A percentile compares a stretch with the other conserved stretches of the same genome.
phyloP scores from a whole-genome alignment of 2,888 invertebrate genomes.

The Drosophila merina region DNA sequence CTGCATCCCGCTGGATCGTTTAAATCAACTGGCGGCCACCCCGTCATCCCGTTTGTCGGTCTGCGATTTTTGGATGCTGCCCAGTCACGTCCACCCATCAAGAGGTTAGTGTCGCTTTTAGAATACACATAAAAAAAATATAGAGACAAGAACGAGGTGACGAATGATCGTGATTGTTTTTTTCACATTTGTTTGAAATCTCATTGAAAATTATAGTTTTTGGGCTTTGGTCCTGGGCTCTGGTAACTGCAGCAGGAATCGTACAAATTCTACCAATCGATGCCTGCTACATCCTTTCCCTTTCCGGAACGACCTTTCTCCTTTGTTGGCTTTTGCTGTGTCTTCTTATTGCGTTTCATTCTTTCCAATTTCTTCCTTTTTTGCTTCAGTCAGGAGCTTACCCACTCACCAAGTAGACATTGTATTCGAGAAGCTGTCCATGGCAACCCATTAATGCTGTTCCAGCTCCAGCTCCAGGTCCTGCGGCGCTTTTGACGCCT shows the following conservation, averaged over 20 bases:
- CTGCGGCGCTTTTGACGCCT: constrained; percentile 50
- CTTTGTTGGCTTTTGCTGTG: constrained; percentile 11
- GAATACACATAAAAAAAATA: constrained; percentile 1
- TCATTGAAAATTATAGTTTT: background rate
- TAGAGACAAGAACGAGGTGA: constrained; percentile 31
- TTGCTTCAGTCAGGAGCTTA: constrained; percentile 16
- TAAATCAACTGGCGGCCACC: constrained; percentile 58
- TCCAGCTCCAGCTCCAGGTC: constrained; percentile 9
- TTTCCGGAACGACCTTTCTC: background rate
- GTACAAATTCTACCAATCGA: background rate
- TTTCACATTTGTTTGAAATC: constrained; percentile 6
- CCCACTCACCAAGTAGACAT: constrained; percentile 25
- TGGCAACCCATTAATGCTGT: constrained; percentile 37
- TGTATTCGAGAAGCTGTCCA: constrained; percentile 19
- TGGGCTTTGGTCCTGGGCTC: background rate
- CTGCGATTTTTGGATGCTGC: constrained; percentile 14
- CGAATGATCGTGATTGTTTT: constrained; percentile 46
- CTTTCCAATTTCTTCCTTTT: background rate
- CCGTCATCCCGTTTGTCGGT: background rate
- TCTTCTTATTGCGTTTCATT: constrained; percentile 18
- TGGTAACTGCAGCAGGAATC: background rate
- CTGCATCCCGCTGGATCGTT: constrained; percentile 64
- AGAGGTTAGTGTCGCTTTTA: constrained; percentile 36
- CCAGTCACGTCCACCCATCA: constrained; percentile 42
- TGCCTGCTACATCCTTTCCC: background rate